A percentile compares a stretch with the other conserved stretches of the same genome.
phyloP scores from a whole-genome alignment of 2,797 vertebrate genomes.

The Sebastes cheni region DNA sequence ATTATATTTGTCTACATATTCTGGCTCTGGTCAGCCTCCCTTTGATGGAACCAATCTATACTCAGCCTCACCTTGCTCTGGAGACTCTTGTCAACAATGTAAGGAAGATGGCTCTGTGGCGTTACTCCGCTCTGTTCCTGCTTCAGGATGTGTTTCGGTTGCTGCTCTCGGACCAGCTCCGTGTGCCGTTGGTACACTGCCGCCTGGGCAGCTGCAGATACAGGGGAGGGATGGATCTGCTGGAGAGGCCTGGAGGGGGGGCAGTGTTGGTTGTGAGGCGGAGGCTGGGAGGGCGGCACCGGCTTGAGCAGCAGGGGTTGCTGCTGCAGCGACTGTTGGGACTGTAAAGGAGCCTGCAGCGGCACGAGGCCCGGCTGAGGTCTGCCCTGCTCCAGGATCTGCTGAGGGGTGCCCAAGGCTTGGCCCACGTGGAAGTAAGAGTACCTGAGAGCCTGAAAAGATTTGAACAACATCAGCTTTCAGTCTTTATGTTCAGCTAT shows the following conservation, averaged over 20 bases:
- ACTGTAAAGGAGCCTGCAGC: conserved; percentile 56
- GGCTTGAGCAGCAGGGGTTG: conserved; percentile 82
- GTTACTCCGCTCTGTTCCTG: conserved; percentile 73
- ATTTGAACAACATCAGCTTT: not conserved
- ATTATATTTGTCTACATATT: not conserved
- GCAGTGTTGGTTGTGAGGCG: conserved; percentile 78
- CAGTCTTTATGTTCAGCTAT: not conserved
- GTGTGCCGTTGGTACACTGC: conserved; percentile 78
- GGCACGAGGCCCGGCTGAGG: conserved; percentile 81
- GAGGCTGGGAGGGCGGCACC: conserved; percentile 81
- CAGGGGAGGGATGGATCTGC: conserved; percentile 80
- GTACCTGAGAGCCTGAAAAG: conserved; percentile 88
- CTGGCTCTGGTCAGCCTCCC: not conserved
- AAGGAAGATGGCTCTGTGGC: conserved; percentile 77
- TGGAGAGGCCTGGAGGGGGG: conserved; percentile 84
- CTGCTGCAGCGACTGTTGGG: conserved; percentile 71
- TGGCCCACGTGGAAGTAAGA: conserved; percentile 93
- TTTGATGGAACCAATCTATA: not conserved
- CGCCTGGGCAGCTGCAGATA: conserved; percentile 60
- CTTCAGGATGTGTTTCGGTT: conserved; percentile 69
- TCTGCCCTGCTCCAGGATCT: conserved; percentile 85
- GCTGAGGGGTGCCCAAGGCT: conserved; percentile 84
- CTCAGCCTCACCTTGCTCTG: conserved; percentile 79
- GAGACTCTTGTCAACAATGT: conserved; percentile 79
- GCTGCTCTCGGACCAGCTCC: conserved; percentile 70